Percentiles rank a stretch among this genome's conserved stretches.
Evolutionary conservation across 2,888 invertebrate species (phyloP).

Genomic region (Philhelius pedissequus): DNA sequence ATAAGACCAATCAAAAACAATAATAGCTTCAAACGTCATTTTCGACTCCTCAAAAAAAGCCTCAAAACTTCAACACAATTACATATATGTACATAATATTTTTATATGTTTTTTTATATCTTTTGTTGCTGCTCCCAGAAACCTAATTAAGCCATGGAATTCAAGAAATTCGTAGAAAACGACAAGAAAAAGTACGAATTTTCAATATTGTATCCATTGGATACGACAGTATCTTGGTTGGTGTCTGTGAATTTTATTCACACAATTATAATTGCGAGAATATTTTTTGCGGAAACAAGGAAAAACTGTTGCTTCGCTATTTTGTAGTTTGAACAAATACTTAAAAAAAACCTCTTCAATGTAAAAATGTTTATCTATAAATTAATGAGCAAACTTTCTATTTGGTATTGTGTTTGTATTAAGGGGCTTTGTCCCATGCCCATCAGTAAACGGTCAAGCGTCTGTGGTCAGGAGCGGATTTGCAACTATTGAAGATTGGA

Average conservation of each 20-base stretch:
- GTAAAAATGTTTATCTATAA: background rate
- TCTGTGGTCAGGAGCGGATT: background rate
- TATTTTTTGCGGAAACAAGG: slow-evolving; percentile 30
- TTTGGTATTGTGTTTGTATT: background rate
- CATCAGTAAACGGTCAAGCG: slow-evolving; percentile 6
- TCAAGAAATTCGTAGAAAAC: background rate
- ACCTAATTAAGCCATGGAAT: slow-evolving; percentile 18
- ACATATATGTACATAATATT: background rate
- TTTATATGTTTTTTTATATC: background rate
- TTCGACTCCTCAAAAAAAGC: background rate
- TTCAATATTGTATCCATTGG: background rate
- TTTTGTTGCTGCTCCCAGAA: background rate
- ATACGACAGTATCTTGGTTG: background rate
- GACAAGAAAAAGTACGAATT: background rate
- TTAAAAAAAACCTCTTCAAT: background rate
- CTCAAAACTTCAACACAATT: background rate
- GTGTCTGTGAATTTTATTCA: background rate
- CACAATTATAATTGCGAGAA: slow-evolving; percentile 30
- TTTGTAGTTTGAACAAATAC: background rate
- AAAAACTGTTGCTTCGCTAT: slow-evolving; percentile 19
- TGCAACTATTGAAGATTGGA: no score
- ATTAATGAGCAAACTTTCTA: slow-evolving; percentile 11
- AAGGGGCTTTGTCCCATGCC: background rate
- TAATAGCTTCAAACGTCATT: background rate
- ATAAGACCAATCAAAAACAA: background rate